Evolutionary conservation across 2,888 invertebrate species (phyloP).

Genomic region (Cryptocephalus primarius): DNA sequence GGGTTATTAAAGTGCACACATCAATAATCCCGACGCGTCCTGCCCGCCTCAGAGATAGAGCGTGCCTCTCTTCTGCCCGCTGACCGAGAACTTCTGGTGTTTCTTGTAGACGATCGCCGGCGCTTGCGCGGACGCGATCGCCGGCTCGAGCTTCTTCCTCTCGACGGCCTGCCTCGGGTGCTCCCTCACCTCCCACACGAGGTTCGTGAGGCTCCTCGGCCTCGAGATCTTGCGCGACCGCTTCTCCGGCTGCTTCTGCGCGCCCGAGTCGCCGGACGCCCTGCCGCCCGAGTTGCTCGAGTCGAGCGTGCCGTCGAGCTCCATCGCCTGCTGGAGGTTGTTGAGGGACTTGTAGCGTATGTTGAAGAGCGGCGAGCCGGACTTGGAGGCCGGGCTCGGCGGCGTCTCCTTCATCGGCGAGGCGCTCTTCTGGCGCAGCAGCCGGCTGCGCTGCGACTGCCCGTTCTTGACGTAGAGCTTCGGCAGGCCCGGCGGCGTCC

Average conservation of each 20-base stretch:
- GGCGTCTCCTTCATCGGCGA: slow-evolving; percentile 61
- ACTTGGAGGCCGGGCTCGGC: slow-evolving; percentile 55
- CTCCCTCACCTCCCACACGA: slow-evolving; percentile 62
- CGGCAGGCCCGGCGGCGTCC: slow-evolving; percentile 51
- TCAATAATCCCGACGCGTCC: no score
- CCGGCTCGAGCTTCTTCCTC: slow-evolving; percentile 30
- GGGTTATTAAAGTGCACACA: no score
- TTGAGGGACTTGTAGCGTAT: slow-evolving; percentile 61
- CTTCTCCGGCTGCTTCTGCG: slow-evolving; percentile 72
- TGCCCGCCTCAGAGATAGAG: slow-evolving; percentile 42
- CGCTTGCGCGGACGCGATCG: slow-evolving; percentile 12
- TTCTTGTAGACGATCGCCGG: slow-evolving; percentile 37
- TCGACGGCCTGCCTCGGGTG: slow-evolving; percentile 31
- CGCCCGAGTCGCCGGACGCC: slow-evolving; percentile 70
- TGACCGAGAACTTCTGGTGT: slow-evolving; percentile 40
- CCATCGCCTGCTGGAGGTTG: slow-evolving; percentile 64
- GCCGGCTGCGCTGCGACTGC: slow-evolving; percentile 50
- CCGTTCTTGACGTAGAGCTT: slow-evolving; percentile 74
- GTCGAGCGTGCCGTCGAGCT: slow-evolving; percentile 66
- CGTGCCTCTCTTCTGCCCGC: slow-evolving; percentile 30
- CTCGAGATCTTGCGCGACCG: slow-evolving; percentile 69
- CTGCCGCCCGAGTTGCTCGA: slow-evolving; percentile 82
- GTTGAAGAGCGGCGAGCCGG: slow-evolving; percentile 66
- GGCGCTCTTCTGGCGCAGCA: slow-evolving; percentile 60
- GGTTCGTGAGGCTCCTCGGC: slow-evolving; percentile 76